phyloP scores from a whole-genome alignment of 2,888 invertebrate species.

The Drosophila borborema region DNA sequence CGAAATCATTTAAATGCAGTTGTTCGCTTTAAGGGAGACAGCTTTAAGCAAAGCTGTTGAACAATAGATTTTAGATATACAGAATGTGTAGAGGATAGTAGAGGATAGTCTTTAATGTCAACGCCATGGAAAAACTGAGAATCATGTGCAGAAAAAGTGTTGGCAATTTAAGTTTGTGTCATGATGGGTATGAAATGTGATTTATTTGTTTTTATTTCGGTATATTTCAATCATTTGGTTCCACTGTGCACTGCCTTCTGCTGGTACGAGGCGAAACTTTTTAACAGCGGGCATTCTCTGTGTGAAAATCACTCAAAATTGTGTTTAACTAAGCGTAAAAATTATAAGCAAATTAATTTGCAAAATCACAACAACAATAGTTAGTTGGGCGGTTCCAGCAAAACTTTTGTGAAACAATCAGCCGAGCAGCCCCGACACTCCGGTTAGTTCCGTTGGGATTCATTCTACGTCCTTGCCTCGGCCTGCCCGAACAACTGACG shows the following conservation, averaged over 20 bases:
- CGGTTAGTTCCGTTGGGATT: conserved; percentile 48
- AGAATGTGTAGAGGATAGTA: neutral
- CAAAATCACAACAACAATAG: conserved; percentile 76
- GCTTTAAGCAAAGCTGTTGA: conserved; percentile 18
- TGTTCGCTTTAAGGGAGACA: conserved; percentile 33
- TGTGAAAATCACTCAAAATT: conserved; percentile 84
- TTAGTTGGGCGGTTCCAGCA: conserved; percentile 64
- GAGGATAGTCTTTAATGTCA: neutral
- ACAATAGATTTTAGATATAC: conserved; percentile 13
- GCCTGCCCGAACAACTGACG: conserved; percentile 57
- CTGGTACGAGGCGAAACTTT: conserved; percentile 61
- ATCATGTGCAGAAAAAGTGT: neutral
- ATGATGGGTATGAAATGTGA: neutral
- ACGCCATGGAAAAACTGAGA: neutral
- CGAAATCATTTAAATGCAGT: conserved; percentile 52
- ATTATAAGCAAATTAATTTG: conserved; percentile 85
- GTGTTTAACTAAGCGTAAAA: conserved; percentile 85
- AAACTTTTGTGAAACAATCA: conserved; percentile 81
- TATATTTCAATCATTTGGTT: neutral
- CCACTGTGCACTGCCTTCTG: conserved; percentile 61
- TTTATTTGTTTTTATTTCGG: neutral
- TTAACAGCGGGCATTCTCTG: conserved; percentile 66
- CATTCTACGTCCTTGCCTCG: conserved; percentile 26
- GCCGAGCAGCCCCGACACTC: conserved; percentile 62
- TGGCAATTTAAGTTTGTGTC: neutral